Conservation (phyloP, 2,797 vertebrate species). For the Lycodopsis pacificus region DNA sequence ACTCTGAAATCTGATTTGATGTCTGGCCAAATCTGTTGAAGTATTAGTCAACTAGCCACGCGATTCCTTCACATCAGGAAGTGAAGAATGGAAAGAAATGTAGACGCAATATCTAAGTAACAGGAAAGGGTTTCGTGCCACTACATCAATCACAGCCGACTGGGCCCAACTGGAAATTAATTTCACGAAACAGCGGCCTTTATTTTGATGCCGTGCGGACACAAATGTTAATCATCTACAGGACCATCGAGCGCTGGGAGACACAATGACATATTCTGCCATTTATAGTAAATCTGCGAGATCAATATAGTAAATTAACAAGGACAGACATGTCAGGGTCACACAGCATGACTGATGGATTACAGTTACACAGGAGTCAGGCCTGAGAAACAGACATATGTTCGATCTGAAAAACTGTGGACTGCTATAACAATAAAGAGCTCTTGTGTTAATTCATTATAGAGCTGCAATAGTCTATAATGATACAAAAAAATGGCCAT, state of each 20-base stretch:
- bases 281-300: constrained; percentile 45
- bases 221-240: constrained; percentile 49
- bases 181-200: constrained; percentile 52
- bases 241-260: constrained; percentile 27
- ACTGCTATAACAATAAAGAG: not conserved
- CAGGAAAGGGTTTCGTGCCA: constrained; percentile 19
- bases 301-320: constrained; percentile 72
- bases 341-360: constrained; percentile 54
- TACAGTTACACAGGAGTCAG: constrained; percentile 51
- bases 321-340: constrained; percentile 63
- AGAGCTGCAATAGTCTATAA: not conserved
- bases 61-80: constrained; percentile 39
- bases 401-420: not conserved
- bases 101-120: constrained; percentile 1
- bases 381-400: constrained; percentile 46
- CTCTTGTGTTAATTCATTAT: not conserved
- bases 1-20: constrained; percentile 32
- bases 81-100: constrained; percentile 1
- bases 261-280: constrained; percentile 51
- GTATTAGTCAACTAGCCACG: constrained; percentile 13
- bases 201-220: constrained; percentile 33
- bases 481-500: not conserved
- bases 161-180: constrained; percentile 47
- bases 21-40: constrained; percentile 37
- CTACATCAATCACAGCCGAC: constrained; percentile 33